phyloP scores from a whole-genome alignment of 2,113 vertebrate species.

The Hylia prasina region DNA sequence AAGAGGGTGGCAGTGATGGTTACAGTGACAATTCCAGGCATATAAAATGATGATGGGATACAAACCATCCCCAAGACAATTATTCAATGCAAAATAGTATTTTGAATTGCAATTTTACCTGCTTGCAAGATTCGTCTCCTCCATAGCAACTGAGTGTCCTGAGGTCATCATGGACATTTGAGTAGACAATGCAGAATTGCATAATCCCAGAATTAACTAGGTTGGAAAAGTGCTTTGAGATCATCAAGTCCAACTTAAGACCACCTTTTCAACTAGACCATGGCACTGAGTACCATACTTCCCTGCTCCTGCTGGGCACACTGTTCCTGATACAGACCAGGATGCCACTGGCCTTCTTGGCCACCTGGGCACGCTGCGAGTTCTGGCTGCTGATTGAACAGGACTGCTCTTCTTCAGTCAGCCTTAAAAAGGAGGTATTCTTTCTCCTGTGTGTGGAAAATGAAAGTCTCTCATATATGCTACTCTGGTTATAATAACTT shows the following conservation, averaged over 20 bases:
- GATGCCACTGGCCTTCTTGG: neutral
- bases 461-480: neutral
- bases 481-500: neutral
- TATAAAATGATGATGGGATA: neutral
- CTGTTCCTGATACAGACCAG: neutral
- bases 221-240: neutral
- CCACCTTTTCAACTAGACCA: neutral
- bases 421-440: neutral
- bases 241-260: neutral
- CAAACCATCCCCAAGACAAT: neutral
- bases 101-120: neutral
- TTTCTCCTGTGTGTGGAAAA: neutral
- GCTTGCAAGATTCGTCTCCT: neutral
- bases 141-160: neutral
- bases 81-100: neutral
- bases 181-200: neutral
- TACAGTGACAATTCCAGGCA: neutral
- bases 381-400: neutral
- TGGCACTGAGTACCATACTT: neutral
- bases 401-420: neutral
- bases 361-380: neutral
- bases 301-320: neutral
- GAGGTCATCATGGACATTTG: neutral
- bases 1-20: accelerated
- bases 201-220: neutral